Conservation (phyloP, 2,888 invertebrate species). For the Noctua pronuba region DNA sequence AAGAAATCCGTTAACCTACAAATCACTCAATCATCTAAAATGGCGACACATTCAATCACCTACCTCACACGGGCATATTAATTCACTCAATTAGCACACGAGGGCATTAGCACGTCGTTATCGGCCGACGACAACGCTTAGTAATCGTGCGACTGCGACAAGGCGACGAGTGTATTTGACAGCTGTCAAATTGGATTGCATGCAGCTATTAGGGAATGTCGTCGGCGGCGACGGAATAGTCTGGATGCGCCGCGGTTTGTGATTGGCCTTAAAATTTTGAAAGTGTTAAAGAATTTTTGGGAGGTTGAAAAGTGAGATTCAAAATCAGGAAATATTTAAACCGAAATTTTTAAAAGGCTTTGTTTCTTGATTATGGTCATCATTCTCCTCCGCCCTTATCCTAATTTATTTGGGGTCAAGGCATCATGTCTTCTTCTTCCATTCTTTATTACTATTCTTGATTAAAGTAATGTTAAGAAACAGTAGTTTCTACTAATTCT, state of each 20-base stretch:
- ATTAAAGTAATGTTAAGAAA: not conserved
- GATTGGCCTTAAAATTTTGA: slow-evolving; percentile 12
- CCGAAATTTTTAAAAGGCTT: not conserved
- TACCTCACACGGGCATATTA: slow-evolving; percentile 81
- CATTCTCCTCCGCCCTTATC: no score
- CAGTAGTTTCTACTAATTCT: not conserved
- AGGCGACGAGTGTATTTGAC: slow-evolving; percentile 88
- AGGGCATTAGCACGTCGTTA: slow-evolving; percentile 85
- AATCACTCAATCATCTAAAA: slow-evolving; percentile 42
- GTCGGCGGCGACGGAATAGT: slow-evolving; percentile 69
- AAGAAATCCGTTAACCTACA: not conserved
- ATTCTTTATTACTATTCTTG: no score
- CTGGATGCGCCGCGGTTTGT: slow-evolving; percentile 71
- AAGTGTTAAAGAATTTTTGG: not conserved
- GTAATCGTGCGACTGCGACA: slow-evolving; percentile 84
- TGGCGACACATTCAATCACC: slow-evolving; percentile 52
- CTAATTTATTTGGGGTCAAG: no score
- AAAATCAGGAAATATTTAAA: not conserved
- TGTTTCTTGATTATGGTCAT: no score
- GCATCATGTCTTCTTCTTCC: no score
- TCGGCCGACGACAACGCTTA: slow-evolving; percentile 77
- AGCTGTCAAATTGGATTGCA: slow-evolving; percentile 89
- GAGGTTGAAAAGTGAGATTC: not conserved
- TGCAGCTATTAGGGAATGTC: slow-evolving; percentile 87
- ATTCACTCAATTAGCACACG: slow-evolving; percentile 74